Base-by-base conservation (phyloP, 2,888 invertebrate genomes). In the Nyleta sp. region DNA sequence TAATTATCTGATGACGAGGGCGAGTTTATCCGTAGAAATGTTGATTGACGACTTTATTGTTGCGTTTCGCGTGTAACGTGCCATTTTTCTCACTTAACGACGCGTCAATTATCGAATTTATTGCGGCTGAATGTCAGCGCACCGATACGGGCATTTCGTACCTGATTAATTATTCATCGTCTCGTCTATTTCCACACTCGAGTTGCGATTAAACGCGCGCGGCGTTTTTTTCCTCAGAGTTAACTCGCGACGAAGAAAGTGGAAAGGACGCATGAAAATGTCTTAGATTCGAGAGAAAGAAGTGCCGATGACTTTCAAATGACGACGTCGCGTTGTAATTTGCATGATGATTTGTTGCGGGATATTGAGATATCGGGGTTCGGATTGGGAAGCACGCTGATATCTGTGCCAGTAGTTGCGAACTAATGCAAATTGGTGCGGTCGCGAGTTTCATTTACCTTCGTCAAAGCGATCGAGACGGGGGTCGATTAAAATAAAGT, bases 131-230 rank as follows among this genome's bases (percentile, higher is more conserved):
- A 40, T 46, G 46, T 46, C 22, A 46, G 24, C 46, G 22, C 11
- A 10, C 22, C 11, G 20, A 42, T 42, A 40, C 17, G 22, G 15
- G 44, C n/a, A 22, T 42, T 71, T 62, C 33, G 53, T 28, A 44
- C 7, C 35, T 44, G 42, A 71, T 62, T 60, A 71, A 71, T 71
- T 53, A 71, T 62, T 71, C 62, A 71, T 60, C 15, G 33, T 15
- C 13, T 44, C 50, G 17, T 42, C 42, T 35, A 70, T 28, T 50
- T 70, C 20, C 52, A 28, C 28, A 60, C 40, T 44, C 22, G 22
- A 33, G 15, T 40, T 24, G 10, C 17, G 70, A 60, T 70, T 59
- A 59, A 52, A 6, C 18, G 22, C 8, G 13, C 17, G 13, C 10
- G 42, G 24, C 38, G 38, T 52, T 38, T 15, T 48, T 64, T 20